These are phyloP conservation scores for Mystacides longicornis DNA, from an alignment of 2,888 invertebrate genomes.

Conservation along the genomic window DNA sequence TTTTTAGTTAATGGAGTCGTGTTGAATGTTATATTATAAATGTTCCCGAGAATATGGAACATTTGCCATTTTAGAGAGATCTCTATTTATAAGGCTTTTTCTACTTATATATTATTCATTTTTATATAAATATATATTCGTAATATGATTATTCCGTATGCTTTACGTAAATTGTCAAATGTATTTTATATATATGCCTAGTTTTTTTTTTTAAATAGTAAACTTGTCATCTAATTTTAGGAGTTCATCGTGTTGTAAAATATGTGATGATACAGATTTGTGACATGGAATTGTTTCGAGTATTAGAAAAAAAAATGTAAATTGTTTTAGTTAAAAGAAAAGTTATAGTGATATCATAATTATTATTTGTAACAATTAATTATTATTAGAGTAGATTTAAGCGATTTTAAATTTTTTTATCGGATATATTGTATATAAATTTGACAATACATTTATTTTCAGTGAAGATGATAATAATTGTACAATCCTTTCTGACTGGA, in stretches of 20 bases:
- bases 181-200: not conserved
- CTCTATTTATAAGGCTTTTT: slow-evolving; percentile 23
- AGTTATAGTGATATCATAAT: not conserved
- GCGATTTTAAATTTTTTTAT: too few relatives aligned
- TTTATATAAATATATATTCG: slow-evolving; percentile 5
- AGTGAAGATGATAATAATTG: too few relatives aligned
- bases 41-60: slow-evolving; percentile 11
- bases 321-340: not conserved
- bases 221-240: not conserved
- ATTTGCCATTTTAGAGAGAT: slow-evolving; percentile 26
- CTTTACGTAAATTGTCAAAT: not conserved
- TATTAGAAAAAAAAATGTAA: not conserved
- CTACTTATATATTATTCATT: slow-evolving; percentile 2
- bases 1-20: too few relatives aligned
- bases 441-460: too few relatives aligned
- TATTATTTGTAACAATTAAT: not conserved
- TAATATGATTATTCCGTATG: not conserved
- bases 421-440: too few relatives aligned
- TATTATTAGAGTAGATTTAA: too few relatives aligned
- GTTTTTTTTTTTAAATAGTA: not conserved
- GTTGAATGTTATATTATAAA: too few relatives aligned
- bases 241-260: not conserved
- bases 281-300: not conserved
- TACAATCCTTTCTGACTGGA: too few relatives aligned
- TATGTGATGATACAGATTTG: not conserved